A percentile compares a stretch with the other conserved stretches of the same genome.
Conservation (phyloP, 2,797 vertebrate genomes). For the Intellagama lesueurii region DNA sequence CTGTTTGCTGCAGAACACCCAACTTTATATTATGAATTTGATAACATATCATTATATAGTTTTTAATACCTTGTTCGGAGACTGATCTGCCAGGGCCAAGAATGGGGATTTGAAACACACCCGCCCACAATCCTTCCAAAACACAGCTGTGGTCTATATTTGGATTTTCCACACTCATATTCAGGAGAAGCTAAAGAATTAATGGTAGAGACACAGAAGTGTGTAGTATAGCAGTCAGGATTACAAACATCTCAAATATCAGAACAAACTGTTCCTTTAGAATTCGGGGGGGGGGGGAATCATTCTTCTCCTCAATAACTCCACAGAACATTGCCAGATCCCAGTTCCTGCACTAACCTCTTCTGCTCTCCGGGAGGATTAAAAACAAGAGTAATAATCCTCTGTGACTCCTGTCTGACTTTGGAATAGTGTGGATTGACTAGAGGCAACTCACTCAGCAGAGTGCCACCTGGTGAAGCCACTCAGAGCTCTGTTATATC, state of each 20-base stretch:
- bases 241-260: background rate
- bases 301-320: no score
- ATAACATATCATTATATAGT: background rate
- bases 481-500: no score
- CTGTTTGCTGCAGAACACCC: no score
- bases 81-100: conserved; percentile 98
- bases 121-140: conserved; percentile 93
- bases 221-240: background rate
- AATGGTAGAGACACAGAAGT: conserved; percentile 7
- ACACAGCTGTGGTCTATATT: conserved; percentile 83
- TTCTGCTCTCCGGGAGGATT: background rate
- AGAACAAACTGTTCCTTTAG: background rate
- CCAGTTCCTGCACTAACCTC: background rate
- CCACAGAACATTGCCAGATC: background rate
- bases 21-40: background rate
- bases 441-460: no score
- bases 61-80: conserved; percentile 85
- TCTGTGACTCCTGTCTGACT: no score
- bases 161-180: conserved; percentile 84
- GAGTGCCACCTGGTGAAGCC: no score
- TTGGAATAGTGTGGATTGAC: no score
- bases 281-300: background rate
- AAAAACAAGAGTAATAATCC: no score
- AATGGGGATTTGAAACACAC: conserved; percentile 86
- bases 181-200: conserved; percentile 59